Conservation (phyloP, 2,888 invertebrate species). For the Pterostichus madidus region DNA sequence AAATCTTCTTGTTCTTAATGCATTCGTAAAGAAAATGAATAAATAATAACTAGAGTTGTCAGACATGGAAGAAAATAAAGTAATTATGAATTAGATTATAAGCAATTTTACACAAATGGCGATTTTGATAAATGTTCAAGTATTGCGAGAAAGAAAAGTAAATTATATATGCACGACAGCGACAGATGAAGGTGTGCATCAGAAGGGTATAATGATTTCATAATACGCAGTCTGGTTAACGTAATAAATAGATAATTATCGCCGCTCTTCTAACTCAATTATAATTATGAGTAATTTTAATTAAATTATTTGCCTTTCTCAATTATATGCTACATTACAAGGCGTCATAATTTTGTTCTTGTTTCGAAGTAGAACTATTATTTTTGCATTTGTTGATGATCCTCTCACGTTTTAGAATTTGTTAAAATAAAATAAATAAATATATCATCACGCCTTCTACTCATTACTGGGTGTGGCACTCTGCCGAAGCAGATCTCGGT, state of each 20-base stretch:
- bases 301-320: conserved; percentile 5
- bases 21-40: conserved; percentile 25
- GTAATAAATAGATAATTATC: conserved; percentile 30
- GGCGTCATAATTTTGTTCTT: conserved; percentile 13
- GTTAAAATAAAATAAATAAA: too few relatives aligned
- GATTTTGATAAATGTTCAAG: conserved; percentile 34
- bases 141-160: neutral
- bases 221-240: conserved; percentile 24
- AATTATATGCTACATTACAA: conserved; percentile 18
- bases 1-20: conserved; percentile 10
- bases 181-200: conserved; percentile 4
- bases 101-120: conserved; percentile 9
- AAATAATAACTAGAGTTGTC: conserved; percentile 19
- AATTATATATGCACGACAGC: conserved; percentile 12
- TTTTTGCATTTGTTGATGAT: neutral
- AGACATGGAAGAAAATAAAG: conserved; percentile 32
- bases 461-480: too few relatives aligned
- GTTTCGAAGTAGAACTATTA: neutral
- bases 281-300: conserved; percentile 13
- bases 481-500: too few relatives aligned
- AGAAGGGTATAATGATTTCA: conserved; percentile 32
- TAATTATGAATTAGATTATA: conserved; percentile 18
- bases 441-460: too few relatives aligned
- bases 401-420: too few relatives aligned
- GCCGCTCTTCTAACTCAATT: neutral